Base-by-base conservation (phyloP, 2,888 invertebrate genomes). In the Lasioglossum malachurum region DNA sequence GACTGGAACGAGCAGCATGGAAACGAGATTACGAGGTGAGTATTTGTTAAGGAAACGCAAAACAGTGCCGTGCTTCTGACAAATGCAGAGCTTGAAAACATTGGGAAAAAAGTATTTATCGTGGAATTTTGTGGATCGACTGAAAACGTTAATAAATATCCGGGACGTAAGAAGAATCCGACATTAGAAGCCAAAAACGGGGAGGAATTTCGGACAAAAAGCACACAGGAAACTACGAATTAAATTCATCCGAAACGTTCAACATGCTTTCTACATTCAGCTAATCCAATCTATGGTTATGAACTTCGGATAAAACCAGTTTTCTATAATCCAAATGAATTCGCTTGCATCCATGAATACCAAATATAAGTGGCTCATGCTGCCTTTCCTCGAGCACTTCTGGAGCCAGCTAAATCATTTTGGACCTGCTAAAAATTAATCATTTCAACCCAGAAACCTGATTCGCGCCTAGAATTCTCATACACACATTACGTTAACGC, bases 1-100 rank as follows among this genome's bases (percentile, higher is more conserved):
- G 38, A 41, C 41, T 14, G 64, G 31, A 64, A 64, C 19, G 19
- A 38, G 10, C 38, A 23, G 38, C 69, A 10, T 4, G 23, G 38
- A 10, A 35, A n/a, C 49, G 74, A 69, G 38, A 80, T 82, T 57
- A 69, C 49, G 60, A 41, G 72, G 75, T 64, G 75, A 76, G 82
- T 72, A 75, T 75, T 75, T 72, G 75, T 72, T 49, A 69, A 19
- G 41, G 35, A 31, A 72, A 23, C 10, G 69, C 16, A 7, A 57
- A 67, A 7, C 31, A 27, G 27, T 3, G 12, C 3, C 44, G 14
- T 44, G 8, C 19, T 35, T 31, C 16, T 19, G 23, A 23, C 23
- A 23, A 23, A 7, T 7, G 23, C 8, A 23, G 23, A 7, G 8
- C 53, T 23, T 19, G 7, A 49, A 7, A 19, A 19, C 7, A 49